Conservation (phyloP, 2,888 invertebrate species). For the Tipula helvola region DNA sequence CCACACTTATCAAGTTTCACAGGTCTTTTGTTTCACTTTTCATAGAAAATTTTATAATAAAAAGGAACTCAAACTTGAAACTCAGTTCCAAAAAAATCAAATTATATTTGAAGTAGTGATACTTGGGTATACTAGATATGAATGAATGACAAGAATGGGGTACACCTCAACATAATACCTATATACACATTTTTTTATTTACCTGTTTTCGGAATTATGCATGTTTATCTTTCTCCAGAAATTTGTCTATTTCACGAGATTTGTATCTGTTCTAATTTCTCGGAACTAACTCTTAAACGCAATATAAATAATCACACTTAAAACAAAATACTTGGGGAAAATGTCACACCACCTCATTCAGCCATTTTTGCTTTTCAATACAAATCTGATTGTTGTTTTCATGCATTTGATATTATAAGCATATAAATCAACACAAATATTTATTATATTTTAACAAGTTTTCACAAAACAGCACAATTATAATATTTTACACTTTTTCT, state of each 20-base stretch:
- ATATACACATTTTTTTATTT: slow-evolving; percentile 19
- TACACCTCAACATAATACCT: slow-evolving; percentile 21
- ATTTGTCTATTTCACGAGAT: slow-evolving; percentile 78
- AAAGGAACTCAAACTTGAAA: no score
- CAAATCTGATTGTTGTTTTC: background rate
- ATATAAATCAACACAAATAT: background rate
- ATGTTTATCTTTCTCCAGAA: slow-evolving; percentile 74
- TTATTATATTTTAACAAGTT: background rate
- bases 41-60: no score
- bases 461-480: background rate
- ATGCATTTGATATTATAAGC: background rate
- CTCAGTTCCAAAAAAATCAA: no score
- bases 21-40: no score
- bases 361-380: slow-evolving; percentile 9
- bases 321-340: slow-evolving; percentile 23
- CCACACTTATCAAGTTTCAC: no score
- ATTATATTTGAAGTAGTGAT: no score
- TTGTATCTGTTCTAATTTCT: slow-evolving; percentile 76
- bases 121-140: no score
- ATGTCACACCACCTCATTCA: slow-evolving; percentile 12
- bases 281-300: slow-evolving; percentile 72
- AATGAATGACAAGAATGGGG: slow-evolving; percentile 13
- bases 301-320: slow-evolving; percentile 41
- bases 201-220: slow-evolving; percentile 63
- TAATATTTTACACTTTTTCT: background rate